Base-by-base conservation (phyloP, 2,888 invertebrate genomes). In the Chirona hameri region DNA sequence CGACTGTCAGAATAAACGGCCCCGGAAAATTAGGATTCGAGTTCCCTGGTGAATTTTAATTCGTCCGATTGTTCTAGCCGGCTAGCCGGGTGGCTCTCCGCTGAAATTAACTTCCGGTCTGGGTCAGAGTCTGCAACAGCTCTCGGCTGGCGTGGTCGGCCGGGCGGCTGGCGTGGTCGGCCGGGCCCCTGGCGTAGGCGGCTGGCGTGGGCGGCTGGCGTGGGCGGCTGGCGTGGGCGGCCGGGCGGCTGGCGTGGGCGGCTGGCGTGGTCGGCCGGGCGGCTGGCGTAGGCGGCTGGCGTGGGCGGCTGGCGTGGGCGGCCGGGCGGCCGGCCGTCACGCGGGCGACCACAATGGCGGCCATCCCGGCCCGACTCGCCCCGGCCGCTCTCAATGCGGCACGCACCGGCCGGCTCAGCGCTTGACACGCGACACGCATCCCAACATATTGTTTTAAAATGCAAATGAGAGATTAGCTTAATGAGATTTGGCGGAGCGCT, bases 381-480 rank as follows among this genome's bases (percentile, higher is more conserved):
- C 18, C 10, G 31, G 21, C 27, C 18, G 15, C 76, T 39, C 72
- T 21, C 46, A 46, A 76, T 24, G 46, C 76, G 46, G 76, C 76
- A 46, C 72, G 72, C 72, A 12, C 39, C 46, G 76, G 76, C 24
- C 39, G 46, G 9, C 76, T 46, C 3, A 21, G 3, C 18, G 76
- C 46, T 12, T 18, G 5, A 29, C 31, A 27, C 76, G 76, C 76
- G 76, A 46, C 76, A 46, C 39, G 76, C 76, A 76, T 46, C 76
- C 76, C 76, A 46, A 46, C 76, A 76, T 76, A 76, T 76, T 76
- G 76, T 76, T 27, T 76, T 46, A 80, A 80, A 80, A 80, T 80
- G 80, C 80, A 80, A 80, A 80, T 80, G 48, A 55, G 80, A 55
- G 80, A 80, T 80, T 80, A 80, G 52, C 52, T 48, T 55, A 80